Percentiles rank a stretch among this genome's conserved stretches.
phyloP scores from a whole-genome alignment of 2,888 invertebrate genomes.

The Phyllotreta cruciferae region DNA sequence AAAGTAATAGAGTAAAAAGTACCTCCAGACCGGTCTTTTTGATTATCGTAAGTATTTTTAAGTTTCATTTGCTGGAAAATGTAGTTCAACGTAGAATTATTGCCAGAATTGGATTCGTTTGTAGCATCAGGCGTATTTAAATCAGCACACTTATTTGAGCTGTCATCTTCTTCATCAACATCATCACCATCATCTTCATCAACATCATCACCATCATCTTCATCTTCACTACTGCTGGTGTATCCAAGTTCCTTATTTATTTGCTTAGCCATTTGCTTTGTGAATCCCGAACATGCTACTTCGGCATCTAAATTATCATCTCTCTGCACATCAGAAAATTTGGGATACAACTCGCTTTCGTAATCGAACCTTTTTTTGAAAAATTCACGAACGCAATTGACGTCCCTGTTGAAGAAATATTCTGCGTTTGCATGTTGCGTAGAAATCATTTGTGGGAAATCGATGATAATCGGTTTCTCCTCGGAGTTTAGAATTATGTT shows the following conservation, averaged over 20 bases:
- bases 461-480: slow-evolving; percentile 86
- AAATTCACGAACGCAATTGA: slow-evolving; percentile 88
- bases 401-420: slow-evolving; percentile 95
- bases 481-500: slow-evolving; percentile 90
- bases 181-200: slow-evolving; percentile 38
- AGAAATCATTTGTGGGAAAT: slow-evolving; percentile 99
- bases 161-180: slow-evolving; percentile 16
- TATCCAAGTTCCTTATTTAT: slow-evolving; percentile 66
- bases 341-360: slow-evolving; percentile 83
- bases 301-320: slow-evolving; percentile 87
- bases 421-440: slow-evolving; percentile 91
- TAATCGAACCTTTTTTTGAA: slow-evolving; percentile 80
- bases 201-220: slow-evolving; percentile 28
- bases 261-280: slow-evolving; percentile 80
- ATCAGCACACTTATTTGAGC: slow-evolving; percentile 24
- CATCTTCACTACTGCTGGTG: slow-evolving; percentile 48
- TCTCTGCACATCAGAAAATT: slow-evolving; percentile 77
- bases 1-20: not conserved
- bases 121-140: slow-evolving; percentile 21
- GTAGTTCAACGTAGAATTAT: slow-evolving; percentile 39
- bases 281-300: slow-evolving; percentile 89
- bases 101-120: not conserved
- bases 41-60: slow-evolving; percentile 18
- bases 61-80: slow-evolving; percentile 37
- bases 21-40: slow-evolving; percentile 18